These are phyloP conservation scores for Pomacea maculata DNA, from an alignment of 1,140 invertebrate genomes.

Conservation along the genomic window DNA sequence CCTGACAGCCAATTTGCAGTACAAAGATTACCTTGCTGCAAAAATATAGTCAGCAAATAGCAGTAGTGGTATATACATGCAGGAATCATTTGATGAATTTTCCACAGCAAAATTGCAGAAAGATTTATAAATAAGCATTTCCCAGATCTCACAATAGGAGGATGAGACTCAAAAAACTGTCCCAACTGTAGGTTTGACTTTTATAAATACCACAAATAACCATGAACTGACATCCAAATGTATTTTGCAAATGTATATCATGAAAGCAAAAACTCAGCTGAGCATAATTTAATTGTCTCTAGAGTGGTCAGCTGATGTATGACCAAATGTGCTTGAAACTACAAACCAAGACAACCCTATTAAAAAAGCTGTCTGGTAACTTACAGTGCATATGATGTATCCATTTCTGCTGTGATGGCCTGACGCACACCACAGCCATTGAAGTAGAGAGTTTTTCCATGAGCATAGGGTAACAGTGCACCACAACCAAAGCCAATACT, in stretches of 20 bases:
- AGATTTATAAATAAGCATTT: no score
- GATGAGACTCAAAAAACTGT: no score
- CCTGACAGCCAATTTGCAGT: conserved; percentile 65
- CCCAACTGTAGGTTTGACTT: no score
- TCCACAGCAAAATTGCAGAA: no score
- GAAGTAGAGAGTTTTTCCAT: conserved; percentile 68
- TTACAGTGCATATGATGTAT: conserved; percentile 59
- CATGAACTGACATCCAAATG: background rate
- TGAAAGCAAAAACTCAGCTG: background rate
- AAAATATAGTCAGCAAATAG: background rate
- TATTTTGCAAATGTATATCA: background rate
- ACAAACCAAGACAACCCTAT: background rate
- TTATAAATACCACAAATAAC: no score
- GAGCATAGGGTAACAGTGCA: conserved; percentile 63
- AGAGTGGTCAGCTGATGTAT: background rate
- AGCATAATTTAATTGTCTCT: background rate
- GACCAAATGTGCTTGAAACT: background rate
- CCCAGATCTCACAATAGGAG: no score
- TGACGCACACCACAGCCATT: conserved; percentile 66
- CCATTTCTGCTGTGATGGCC: conserved; percentile 65
- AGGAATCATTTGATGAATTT: no score
- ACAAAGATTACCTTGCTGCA: conserved; percentile 68
- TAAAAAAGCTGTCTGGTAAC: conserved; percentile 10
- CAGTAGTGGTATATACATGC: no score
- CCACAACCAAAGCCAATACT: conserved; percentile 66